Percentiles rank a stretch among this genome's conserved stretches.
phyloP scores from a whole-genome alignment of 1,140 invertebrate genomes.

The Lucilia sericata region DNA sequence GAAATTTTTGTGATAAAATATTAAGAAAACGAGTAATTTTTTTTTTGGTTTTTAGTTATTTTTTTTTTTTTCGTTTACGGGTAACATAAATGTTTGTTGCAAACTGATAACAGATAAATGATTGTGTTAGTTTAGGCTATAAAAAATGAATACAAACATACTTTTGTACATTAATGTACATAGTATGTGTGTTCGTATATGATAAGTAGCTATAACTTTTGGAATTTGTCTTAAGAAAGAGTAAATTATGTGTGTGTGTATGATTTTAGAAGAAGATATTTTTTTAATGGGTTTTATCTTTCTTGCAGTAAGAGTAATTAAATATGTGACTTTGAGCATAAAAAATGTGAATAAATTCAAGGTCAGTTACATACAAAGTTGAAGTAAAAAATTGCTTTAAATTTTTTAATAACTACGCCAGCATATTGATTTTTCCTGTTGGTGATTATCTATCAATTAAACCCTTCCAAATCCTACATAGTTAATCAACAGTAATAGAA shows the following conservation, averaged over 20 bases:
- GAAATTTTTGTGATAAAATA: background rate
- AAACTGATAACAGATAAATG: slow-evolving; percentile 25
- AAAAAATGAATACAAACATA: background rate
- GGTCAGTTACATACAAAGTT: too few relatives aligned
- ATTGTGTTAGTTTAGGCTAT: slow-evolving; percentile 2
- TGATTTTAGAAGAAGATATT: background rate
- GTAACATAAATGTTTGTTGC: background rate
- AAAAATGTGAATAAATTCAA: too few relatives aligned
- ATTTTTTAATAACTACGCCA: too few relatives aligned
- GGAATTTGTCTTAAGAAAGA: background rate
- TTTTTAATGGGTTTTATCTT: too few relatives aligned
- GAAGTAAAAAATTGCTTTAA: too few relatives aligned
- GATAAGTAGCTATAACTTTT: background rate
- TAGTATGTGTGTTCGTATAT: background rate
- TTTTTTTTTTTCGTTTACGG: background rate
- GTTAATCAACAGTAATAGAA: too few relatives aligned
- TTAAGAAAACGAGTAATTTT: background rate
- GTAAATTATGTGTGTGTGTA: background rate
- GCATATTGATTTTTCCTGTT: too few relatives aligned
- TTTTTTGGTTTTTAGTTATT: background rate
- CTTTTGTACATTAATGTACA: background rate
- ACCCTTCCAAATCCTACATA: too few relatives aligned
- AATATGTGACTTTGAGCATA: too few relatives aligned
- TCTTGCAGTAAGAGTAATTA: too few relatives aligned
- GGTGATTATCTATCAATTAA: too few relatives aligned